Evolutionary conservation across 2,797 vertebrate species (phyloP).

Genomic region (Dendrocincla tyrannina): DNA sequence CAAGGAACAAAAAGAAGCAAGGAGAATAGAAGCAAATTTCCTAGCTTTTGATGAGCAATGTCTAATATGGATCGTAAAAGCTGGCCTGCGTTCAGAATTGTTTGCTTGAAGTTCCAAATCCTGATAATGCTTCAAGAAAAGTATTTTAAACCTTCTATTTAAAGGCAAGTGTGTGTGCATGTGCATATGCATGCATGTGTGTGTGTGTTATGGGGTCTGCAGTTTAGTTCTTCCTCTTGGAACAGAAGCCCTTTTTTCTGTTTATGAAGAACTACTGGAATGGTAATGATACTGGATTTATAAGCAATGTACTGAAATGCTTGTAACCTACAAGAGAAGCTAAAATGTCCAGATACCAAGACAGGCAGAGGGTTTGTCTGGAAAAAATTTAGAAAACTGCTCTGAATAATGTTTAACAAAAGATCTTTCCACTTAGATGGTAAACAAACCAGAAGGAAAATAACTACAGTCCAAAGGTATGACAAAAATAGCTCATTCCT

Average conservation of each 20-base stretch:
- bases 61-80: neutral
- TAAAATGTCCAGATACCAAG: neutral
- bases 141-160: neutral
- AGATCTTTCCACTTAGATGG: neutral
- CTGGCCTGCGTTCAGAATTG: neutral
- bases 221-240: neutral
- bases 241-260: neutral
- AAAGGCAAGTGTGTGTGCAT: neutral
- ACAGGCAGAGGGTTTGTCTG: neutral
- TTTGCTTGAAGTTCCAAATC: neutral
- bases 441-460: constrained; percentile 6
- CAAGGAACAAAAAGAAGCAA: neutral
- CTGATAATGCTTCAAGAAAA: neutral
- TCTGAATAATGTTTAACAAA: neutral
- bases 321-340: neutral
- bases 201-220: neutral
- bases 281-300: neutral
- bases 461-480: neutral
- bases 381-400: neutral
- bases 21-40: neutral
- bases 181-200: neutral
- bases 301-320: neutral
- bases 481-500: neutral
- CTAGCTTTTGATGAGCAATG: neutral
- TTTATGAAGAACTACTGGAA: neutral